These are phyloP conservation scores for Anthrax anthrax DNA, from an alignment of 2,888 invertebrate genomes.

Conservation along the genomic window DNA sequence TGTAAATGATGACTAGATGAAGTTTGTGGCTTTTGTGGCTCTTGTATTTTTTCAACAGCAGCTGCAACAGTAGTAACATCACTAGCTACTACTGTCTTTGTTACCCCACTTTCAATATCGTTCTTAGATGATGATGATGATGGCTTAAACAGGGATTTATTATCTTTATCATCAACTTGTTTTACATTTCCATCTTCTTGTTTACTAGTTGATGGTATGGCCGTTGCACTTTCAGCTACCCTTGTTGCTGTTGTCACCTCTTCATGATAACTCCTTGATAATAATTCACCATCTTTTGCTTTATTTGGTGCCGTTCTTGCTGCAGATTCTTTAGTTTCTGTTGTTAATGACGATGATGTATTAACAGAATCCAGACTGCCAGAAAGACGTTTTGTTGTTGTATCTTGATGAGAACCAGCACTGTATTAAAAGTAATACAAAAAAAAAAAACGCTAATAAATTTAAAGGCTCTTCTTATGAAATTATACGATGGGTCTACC, in stretches of 20 bases:
- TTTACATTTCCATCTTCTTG: neutral
- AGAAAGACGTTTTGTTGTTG: slow-evolving; percentile 16
- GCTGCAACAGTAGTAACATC: no score
- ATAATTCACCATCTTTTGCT: slow-evolving; percentile 1
- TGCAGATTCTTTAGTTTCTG: neutral
- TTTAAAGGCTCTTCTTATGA: no score
- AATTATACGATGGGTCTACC: no score
- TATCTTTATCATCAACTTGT: neutral
- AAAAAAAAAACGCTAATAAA: neutral
- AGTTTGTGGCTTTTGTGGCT: neutral
- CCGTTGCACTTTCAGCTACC: neutral
- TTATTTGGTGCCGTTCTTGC: neutral
- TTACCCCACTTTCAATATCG: neutral
- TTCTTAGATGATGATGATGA: neutral
- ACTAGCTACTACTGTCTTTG: no score
- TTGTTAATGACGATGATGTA: slow-evolving; percentile 1
- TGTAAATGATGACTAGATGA: slow-evolving; percentile 8
- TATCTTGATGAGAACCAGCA: slow-evolving; percentile 16
- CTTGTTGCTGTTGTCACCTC: neutral
- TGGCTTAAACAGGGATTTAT: neutral
- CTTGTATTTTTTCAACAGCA: neutral
- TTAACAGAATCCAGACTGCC: slow-evolving; percentile 19
- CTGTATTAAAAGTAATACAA: neutral
- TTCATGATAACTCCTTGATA: neutral
- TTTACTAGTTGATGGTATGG: neutral